Base-by-base conservation (phyloP, 1,140 invertebrate species). In the Ceratina japonica region DNA sequence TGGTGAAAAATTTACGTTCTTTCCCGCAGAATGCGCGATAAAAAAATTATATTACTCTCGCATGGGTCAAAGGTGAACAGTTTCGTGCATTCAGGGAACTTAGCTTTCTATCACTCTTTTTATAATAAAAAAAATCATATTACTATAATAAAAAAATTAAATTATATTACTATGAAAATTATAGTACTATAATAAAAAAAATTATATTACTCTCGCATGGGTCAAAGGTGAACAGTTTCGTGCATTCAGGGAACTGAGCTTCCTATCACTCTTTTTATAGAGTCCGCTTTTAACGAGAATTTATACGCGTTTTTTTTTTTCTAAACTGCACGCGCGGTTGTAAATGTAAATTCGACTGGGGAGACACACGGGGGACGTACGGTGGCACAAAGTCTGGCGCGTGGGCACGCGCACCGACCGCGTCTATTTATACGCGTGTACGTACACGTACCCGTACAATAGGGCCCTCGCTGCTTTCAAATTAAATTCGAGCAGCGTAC, bases 401-500 rank as follows among this genome's bases (percentile, higher is more conserved):
- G 84, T 85, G 83, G 84, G 84, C 82, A 79, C 64, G 69, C 81
- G 72, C 66, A 68, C 65, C 74, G 73, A 70, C 22, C 68, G 37
- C 16, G 54, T 86, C 80, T 86, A 85, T 86, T 83, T 86, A 86
- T 86, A 85, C 76, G 51, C 72, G 54, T 66, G 31, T 49, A 8
- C 31, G 24, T 22, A 37, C 65, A 52, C 27, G 49, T 22, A 58
- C 52, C 56, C 69, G 59, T 62, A 86, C 85, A 86, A 85, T 85
- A 70, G 37, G 77, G 49, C 52, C n/a, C 79, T 68, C 18, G 76
- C 73, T 85, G 81, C 54, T 65, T 86, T 80, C 75, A 74, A 86
- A 86, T 86, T 83, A 86, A 86, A 86, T 86, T 86, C 77, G 85
- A 83, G 80, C 83, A 86, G 65, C 73, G 37, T 44, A 75, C 70